Evolutionary conservation across 1,140 invertebrate genomes (phyloP), one percentile per base, ranked within the genome.

Genomic region (Colletes latitarsis): DNA sequence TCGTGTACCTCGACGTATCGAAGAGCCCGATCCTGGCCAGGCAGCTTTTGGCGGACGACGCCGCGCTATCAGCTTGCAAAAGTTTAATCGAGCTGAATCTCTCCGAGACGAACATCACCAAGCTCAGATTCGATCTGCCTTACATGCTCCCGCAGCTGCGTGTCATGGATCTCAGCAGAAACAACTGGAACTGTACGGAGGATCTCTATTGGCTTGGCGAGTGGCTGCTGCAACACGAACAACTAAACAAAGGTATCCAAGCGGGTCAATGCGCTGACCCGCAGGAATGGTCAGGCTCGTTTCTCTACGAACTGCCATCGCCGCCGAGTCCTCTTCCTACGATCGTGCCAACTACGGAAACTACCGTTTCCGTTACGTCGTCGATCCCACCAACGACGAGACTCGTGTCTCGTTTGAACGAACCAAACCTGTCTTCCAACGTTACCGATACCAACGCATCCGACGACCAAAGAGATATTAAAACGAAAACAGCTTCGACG

Each of bases 1-100:
- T 98, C 43, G 94, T 96, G 86, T 94, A 93, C 75, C 93, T 98
- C 43, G 95, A 97, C 89, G 91, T 98, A 58, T 95, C 96, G 78
- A 94, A 94, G 77, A 98, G 97, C 88, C 95, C 96, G 0, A 94
- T 94, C 10, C 92, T 98, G 52, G 95, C 96, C 1, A 93, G 94
- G 60, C 95, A 95, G 88, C 93, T 97, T 39, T 89, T 97, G 62
- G 94, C 94, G 12, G 96, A 96, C 84, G 95, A 95, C 21, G 96
- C 96, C 1, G 95, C 96, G 8, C 91, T 97, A 62, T 95, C 95
- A 30, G 95, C 95, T 9, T 95, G 96, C 82, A 94, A 95, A 52
- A 94, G 95, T 89, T 91, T 97, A 15, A 93, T 95, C 81, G 94
- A 96, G 80, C 92, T 98, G 19, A 95, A 97, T 91, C 90, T 98